Percentiles rank a stretch among this genome's conserved stretches.
Conservation (phyloP, 2,888 invertebrate species). For the Pediacus dermestoides region DNA sequence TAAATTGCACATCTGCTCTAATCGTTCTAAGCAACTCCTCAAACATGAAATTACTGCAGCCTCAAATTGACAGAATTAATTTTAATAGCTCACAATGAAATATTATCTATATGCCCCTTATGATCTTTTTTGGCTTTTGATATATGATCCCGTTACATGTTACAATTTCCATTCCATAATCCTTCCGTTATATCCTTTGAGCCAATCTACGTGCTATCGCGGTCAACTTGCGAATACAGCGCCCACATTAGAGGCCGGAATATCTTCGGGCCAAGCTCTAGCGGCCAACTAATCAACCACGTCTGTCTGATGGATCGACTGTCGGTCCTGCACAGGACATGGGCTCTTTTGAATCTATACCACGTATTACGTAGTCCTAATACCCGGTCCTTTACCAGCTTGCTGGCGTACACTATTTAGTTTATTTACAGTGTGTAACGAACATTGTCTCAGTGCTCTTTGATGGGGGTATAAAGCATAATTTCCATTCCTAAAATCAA, state of each 20-base stretch:
- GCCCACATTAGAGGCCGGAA: slow-evolving; percentile 17
- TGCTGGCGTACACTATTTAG: too few species aligned
- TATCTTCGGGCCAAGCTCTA: slow-evolving; percentile 18
- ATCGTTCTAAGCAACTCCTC: too few species aligned
- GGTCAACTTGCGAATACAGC: slow-evolving; percentile 15
- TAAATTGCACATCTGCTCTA: too few species aligned
- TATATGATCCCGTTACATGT: slow-evolving; percentile 8
- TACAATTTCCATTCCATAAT: slow-evolving; percentile 31
- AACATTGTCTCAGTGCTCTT: too few species aligned
- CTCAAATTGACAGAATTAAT: too few species aligned
- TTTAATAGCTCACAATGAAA: slow-evolving; percentile 5
- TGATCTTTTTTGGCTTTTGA: slow-evolving; percentile 7
- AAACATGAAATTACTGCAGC: too few species aligned
- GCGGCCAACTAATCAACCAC: slow-evolving; percentile 34
- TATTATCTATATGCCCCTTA: background rate
- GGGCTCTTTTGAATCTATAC: slow-evolving; percentile 22
- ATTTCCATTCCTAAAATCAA: too few species aligned
- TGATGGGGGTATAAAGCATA: too few species aligned
- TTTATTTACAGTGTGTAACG: too few species aligned
- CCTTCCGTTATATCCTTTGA: slow-evolving; percentile 28
- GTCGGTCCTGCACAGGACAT: slow-evolving; percentile 22
- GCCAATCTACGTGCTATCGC: slow-evolving; percentile 31
- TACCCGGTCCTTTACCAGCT: too few species aligned
- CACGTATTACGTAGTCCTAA: slow-evolving; percentile 14
- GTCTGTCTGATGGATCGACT: slow-evolving; percentile 33